These are phyloP conservation scores for Drosophila cognata DNA, from an alignment of 2,888 invertebrate genomes.

Conservation along the genomic window DNA sequence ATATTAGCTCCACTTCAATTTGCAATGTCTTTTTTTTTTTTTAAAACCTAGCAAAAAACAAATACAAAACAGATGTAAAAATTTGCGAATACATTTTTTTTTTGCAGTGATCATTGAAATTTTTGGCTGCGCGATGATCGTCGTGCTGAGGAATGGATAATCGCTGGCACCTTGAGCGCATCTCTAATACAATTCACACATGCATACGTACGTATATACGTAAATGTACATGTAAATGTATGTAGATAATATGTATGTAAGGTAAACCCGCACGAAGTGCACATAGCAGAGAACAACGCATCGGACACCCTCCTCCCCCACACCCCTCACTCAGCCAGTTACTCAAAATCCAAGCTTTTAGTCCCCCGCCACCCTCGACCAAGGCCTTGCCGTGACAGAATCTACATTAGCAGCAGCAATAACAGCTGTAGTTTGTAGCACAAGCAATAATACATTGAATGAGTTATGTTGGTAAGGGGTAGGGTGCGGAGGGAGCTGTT, in stretches of 20 bases:
- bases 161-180: conserved; percentile 2
- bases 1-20: not conserved
- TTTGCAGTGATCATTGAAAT: not conserved
- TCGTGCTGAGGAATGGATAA: conserved; percentile 5
- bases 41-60: too few species aligned
- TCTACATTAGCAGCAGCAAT: conserved; percentile 17
- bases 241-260: conserved; percentile 7
- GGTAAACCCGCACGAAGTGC: conserved; percentile 7
- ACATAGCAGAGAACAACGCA: conserved; percentile 9
- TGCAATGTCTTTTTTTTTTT: not conserved
- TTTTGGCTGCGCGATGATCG: not conserved
- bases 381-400: not conserved
- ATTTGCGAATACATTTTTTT: not conserved
- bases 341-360: conserved; percentile 7
- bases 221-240: not conserved
- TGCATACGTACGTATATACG: not conserved
- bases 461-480: not conserved
- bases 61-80: not conserved
- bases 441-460: conserved; percentile 14
- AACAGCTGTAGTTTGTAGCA: conserved; percentile 33
- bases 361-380: too few species aligned
- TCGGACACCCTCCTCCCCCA: not conserved
- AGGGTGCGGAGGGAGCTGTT: conserved; percentile 3
- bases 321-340: not conserved
- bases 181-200: conserved; percentile 6